Percentiles rank a stretch among this genome's conserved stretches.
Evolutionary conservation across 2,888 invertebrate genomes (phyloP).

Genomic region (Spodoptera littoralis): DNA sequence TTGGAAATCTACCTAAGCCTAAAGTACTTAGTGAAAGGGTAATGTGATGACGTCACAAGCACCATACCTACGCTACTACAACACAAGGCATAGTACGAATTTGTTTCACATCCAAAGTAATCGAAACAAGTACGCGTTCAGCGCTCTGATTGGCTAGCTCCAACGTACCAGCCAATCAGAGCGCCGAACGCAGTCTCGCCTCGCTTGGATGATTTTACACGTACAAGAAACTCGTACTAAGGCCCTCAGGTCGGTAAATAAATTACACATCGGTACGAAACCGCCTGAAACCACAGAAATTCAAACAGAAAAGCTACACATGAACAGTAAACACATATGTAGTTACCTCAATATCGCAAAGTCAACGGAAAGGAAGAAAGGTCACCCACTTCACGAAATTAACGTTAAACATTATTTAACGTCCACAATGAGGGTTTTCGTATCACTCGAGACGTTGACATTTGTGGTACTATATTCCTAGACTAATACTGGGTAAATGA

Average conservation of each 20-base stretch:
- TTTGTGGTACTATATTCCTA: too few species aligned
- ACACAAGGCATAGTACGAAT: conserved; percentile 20
- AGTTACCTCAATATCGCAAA: conserved; percentile 4
- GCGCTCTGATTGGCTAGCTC: too few species aligned
- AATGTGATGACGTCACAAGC: conserved; percentile 39
- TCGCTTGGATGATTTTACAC: too few species aligned
- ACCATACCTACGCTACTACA: conserved; percentile 16
- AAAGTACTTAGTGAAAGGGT: conserved; percentile 31
- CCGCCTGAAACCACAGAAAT: conserved; percentile 28
- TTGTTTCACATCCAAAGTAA: too few species aligned
- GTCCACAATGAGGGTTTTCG: too few species aligned
- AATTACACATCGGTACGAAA: conserved; percentile 47
- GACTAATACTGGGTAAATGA: too few species aligned
- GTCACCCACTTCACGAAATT: not conserved
- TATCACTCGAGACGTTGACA: too few species aligned
- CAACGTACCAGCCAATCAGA: too few species aligned
- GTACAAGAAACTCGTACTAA: too few species aligned
- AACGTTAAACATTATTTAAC: too few species aligned
- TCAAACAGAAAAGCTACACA: conserved; percentile 13
- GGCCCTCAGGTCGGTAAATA: conserved; percentile 56
- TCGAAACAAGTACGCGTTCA: too few species aligned
- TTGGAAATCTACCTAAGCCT: conserved; percentile 49
- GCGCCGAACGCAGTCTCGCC: too few species aligned
- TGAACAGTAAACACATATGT: conserved; percentile 11
- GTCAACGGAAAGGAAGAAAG: conserved; percentile 3